Conservation (phyloP, 2,113 vertebrate species). For the Indri indri region DNA sequence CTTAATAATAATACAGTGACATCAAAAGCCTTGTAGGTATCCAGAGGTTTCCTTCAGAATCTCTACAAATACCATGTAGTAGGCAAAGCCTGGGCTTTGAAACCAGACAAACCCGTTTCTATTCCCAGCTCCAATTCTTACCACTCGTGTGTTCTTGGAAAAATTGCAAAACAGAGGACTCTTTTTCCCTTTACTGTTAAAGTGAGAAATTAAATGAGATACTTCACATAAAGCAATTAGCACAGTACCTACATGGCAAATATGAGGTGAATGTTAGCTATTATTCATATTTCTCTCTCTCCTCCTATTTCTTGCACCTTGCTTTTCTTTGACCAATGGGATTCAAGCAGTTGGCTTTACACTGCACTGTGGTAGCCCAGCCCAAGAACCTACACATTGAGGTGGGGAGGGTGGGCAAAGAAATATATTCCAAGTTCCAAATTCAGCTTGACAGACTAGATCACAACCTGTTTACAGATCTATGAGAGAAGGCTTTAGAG, state of each 20-base stretch:
- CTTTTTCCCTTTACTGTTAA: background rate
- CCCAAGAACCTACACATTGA: background rate
- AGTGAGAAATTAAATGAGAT: background rate
- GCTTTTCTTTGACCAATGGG: background rate
- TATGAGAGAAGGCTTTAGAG: background rate
- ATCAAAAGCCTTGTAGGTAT: background rate
- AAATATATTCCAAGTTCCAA: background rate
- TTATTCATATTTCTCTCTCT: background rate
- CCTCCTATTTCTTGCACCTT: background rate
- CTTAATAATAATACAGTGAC: conserved; percentile 5
- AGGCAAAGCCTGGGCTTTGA: background rate
- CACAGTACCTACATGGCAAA: background rate
- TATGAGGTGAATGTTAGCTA: background rate
- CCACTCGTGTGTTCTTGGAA: background rate
- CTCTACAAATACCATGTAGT: background rate
- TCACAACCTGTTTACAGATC: background rate
- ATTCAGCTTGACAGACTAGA: background rate
- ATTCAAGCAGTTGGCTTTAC: background rate
- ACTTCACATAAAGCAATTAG: background rate
- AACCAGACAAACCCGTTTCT: background rate
- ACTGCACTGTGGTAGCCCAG: background rate
- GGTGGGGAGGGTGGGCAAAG: too few relatives aligned
- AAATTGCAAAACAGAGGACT: background rate
- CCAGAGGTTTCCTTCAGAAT: conserved; percentile 5
- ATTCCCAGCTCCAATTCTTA: background rate